Evolutionary conservation across 2,888 invertebrate genomes (phyloP), one percentile per base, ranked within the genome.

Genomic region (Auanema sp.): DNA sequence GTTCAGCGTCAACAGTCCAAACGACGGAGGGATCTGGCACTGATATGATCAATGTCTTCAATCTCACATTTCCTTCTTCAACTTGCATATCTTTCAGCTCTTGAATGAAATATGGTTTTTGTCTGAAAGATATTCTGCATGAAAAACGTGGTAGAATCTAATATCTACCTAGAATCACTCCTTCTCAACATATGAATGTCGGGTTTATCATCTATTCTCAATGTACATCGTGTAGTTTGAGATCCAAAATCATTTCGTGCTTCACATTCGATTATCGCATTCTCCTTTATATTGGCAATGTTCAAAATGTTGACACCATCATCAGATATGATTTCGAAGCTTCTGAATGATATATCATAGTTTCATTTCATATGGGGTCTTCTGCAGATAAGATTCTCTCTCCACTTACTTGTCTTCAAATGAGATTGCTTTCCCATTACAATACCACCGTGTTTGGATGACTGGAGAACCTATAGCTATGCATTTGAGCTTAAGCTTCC

Each of bases 271-370:
- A 47, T 25, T n/a, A 12, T 54, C 6, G 16, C 33, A 54, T 25
- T 42, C 16, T 43, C 16, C 23, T 21, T 10, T 10, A 63, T 2
- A 12, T 58, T 12, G 18, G 25, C 16, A 18, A 68, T 55, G 16
- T 14, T 50, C 1, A 68, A 24, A 10, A 65, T n/a, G 52, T 53
- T 49, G 0, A 65, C 57, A 8, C 68, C 72, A 43, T 72, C 72
- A 58, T 72, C 72, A 33, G 40, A 61, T n/a, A 56, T 23, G 6
- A 68, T 59, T 51, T 71, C 33, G 47, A 52, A 70, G 23, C 70
- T 42, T 51, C 60, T 60, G 14, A n/a, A 58, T n/a, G n/a, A n/a
- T n/a, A n/a, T n/a, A n/a, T n/a, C n/a, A n/a, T n/a, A n/a, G n/a
- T n/a, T n/a, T n/a, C n/a, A n/a, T n/a, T n/a, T n/a, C n/a, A n/a